Conservation (phyloP, 2,797 vertebrate genomes). For the Chaetophractus vellerosus region DNA sequence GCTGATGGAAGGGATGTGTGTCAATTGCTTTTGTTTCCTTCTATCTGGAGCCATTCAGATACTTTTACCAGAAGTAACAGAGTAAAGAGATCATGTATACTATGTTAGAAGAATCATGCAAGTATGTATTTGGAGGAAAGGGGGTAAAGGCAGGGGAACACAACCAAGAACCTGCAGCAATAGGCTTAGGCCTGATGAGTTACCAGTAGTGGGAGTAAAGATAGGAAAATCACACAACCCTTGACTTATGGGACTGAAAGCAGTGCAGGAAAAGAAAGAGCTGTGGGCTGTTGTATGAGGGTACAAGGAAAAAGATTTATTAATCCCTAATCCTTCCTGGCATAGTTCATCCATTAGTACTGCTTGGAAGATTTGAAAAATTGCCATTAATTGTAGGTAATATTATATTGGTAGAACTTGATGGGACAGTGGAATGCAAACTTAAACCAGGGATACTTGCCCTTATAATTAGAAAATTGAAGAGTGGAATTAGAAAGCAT, state of each 20-base stretch:
- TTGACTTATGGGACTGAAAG: neutral
- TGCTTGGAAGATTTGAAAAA: neutral
- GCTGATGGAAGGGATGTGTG: neutral
- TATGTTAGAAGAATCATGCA: neutral
- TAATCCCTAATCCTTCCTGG: neutral
- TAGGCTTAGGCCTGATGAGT: neutral
- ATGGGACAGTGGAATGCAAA: neutral
- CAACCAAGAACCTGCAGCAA: rapidly evolving
- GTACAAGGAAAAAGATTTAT: neutral
- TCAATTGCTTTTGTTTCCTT: neutral
- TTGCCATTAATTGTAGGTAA: neutral
- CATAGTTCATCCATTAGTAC: neutral
- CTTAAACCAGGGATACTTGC: neutral
- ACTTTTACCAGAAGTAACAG: neutral
- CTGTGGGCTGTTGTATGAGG: neutral
- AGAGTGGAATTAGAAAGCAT: neutral
- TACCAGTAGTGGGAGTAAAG: neutral
- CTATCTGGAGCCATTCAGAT: neutral
- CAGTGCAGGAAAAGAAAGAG: neutral
- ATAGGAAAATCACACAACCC: neutral
- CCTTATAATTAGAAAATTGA: neutral
- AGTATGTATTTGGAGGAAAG: no score
- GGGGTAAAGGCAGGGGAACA: neutral
- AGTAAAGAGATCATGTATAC: neutral
- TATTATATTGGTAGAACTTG: neutral